Evolutionary conservation across 2,113 vertebrate species (phyloP).

Genomic region (Baryphthengus martii): DNA sequence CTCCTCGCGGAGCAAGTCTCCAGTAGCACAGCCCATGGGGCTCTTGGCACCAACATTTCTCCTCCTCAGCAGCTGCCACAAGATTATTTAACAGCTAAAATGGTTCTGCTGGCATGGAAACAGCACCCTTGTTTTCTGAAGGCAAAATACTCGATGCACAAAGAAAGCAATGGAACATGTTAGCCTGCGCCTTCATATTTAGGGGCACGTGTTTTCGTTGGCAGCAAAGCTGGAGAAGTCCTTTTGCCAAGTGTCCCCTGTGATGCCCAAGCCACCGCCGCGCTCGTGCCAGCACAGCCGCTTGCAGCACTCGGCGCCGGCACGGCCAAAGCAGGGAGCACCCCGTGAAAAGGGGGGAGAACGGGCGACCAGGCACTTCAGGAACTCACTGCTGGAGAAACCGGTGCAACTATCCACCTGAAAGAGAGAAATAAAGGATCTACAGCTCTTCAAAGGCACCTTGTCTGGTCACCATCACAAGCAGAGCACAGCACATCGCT

Average conservation of each 20-base stretch:
- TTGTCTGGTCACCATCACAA: neutral
- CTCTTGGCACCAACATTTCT: neutral
- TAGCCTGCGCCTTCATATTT: neutral
- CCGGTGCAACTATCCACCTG: neutral
- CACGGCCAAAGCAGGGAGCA: neutral
- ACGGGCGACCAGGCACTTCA: neutral
- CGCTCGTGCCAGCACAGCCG: neutral
- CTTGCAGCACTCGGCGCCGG: accelerated
- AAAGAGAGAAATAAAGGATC: neutral
- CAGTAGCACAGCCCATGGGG: neutral
- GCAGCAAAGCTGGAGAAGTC: neutral
- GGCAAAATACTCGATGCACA: neutral
- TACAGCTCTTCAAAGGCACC: neutral
- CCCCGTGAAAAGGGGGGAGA: neutral
- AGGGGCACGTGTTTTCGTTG: neutral
- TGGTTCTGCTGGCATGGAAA: neutral
- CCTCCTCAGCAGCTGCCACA: neutral
- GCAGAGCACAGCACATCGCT: neutral
- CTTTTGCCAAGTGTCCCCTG: neutral
- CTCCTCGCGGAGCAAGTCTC: neutral
- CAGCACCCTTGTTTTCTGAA: neutral
- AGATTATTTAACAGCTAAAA: neutral
- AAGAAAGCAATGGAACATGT: neutral
- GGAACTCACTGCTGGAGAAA: neutral
- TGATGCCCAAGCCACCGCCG: accelerated